Evolutionary conservation across 2,113 vertebrate species (phyloP), one percentile per base, ranked within the genome.

Genomic region (Microcebus murinus): DNA sequence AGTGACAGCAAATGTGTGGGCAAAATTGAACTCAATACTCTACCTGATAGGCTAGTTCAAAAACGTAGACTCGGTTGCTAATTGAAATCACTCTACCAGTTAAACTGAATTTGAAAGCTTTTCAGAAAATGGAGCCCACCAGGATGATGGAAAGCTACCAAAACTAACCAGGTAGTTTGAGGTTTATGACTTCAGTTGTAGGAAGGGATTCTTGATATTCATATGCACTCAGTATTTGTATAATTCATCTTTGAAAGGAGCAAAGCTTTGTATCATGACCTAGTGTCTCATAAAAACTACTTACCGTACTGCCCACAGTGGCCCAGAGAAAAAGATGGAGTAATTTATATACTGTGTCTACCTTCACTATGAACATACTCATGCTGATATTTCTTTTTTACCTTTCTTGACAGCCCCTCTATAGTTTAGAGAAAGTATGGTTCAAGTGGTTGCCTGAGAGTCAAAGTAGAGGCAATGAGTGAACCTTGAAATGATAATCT

Each of bases 1-100:
- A 84, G 36, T 70, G 80, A 92, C 6, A 87, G 42, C 23, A 93
- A 84, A 92, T 95, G 48, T 8, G 39, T 95, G 34, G 65, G 70
- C 34, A 61, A 20, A 91, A 52, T 10, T 12, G 29, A 86, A 90
- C 52, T 84, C 59, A 45, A n/a, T 59, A 90, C 91, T 7, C 50
- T n/a, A 61, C 52, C 55, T 39, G 90, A 14, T 42, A 83, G 14
- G 29, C n/a, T 57, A 74, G 45, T 87, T 93, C 34, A 93, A 61
- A 48, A 55, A 6, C 34, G 59, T 31, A 11, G 8, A 52, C 3
- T 50, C 15, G 7, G 42, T 80, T 96, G 3, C n/a, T 97, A 45
- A 92, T 15, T 50, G 68, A 94, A 95, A 59, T 70, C 15, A 59
- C 20, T 71, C 42, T 18, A 88, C 1, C 8, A 87, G 52, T 25